Evolutionary conservation across 1,140 invertebrate genomes (phyloP), one percentile per base, ranked within the genome.

Genomic region (Zaprionus tsacasi): DNA sequence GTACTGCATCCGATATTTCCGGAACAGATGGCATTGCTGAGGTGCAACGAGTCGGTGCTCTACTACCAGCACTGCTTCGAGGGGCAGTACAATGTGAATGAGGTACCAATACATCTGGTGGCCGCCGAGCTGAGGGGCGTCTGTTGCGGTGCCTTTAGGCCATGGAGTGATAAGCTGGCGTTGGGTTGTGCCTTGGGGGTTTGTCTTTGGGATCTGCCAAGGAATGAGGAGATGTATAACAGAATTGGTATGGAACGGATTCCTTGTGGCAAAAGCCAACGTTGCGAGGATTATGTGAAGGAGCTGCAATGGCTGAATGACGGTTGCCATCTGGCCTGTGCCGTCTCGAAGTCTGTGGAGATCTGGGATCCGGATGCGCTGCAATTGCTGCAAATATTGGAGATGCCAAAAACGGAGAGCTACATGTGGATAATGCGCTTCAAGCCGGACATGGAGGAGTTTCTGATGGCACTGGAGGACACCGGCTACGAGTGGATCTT

Each of bases 161-260:
- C 80, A 0, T 74, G 17, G 5, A 8, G n/a, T 1, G 0, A 15
- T 0, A 50, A 66, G 6, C 4, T 79, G 36, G 80, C 80, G 2
- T 70, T 82, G 40, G 80, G 80, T 2, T 69, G 75, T 40, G 57
- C 48, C 0, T 27, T n/a, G 2, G 80, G 80, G 0, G 56, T 82
- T 12, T 75, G 13, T 15, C 8, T 79, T 6, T 82, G 80, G 80
- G 11, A 13, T 11, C 4, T 50, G 6, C 17, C 45, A 10, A 21
- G 2, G 21, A 1, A 2, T 21, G 21, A 21, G 21, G 21, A n/a
- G n/a, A n/a, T n/a, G n/a, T n/a, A n/a, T n/a, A n/a, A n/a, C n/a
- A n/a, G n/a, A n/a, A n/a, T n/a, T n/a, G n/a, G n/a, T n/a, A n/a
- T 8, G 2, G 13, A 33, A 7, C 33, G 52, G 52, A 33, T 55